Percentiles rank a stretch among this genome's conserved stretches.
Conservation (phyloP, 2,888 invertebrate genomes). For the Patella pellucida region DNA sequence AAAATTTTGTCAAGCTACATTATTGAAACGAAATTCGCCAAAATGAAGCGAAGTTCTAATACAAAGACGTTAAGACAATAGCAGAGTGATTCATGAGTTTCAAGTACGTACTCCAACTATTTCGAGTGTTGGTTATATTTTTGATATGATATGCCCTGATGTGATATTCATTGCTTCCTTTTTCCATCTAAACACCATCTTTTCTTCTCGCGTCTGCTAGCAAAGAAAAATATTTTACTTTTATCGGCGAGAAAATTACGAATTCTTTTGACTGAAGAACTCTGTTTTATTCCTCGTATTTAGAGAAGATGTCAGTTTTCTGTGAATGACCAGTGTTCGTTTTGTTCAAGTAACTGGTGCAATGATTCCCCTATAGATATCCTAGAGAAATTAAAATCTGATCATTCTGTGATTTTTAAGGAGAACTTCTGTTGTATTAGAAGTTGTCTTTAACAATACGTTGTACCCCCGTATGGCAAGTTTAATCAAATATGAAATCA, state of each 20-base stretch:
- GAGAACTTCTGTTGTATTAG: too few species aligned
- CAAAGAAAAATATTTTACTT: constrained; percentile 9
- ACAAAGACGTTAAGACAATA: constrained; percentile 10
- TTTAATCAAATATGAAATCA: too few species aligned
- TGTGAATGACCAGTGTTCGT: too few species aligned
- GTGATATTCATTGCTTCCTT: constrained; percentile 1
- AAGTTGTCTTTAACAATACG: too few species aligned
- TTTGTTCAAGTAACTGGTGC: too few species aligned
- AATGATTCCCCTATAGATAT: too few species aligned
- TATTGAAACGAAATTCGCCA: constrained; percentile 22
- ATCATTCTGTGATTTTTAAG: too few species aligned
- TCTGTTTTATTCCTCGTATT: too few species aligned
- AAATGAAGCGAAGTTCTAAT: constrained; percentile 3
- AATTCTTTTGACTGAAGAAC: background rate
- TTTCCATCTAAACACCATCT: constrained; percentile 4
- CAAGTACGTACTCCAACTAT: constrained; percentile 9
- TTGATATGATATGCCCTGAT: constrained; percentile 7
- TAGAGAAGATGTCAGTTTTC: too few species aligned
- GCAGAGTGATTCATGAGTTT: background rate
- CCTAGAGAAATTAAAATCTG: too few species aligned
- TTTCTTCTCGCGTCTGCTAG: constrained; percentile 4
- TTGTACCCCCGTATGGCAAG: too few species aligned
- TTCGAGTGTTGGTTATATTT: background rate
- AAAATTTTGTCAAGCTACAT: constrained; percentile 24
- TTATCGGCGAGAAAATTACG: background rate